Base-by-base conservation (phyloP, 2,113 vertebrate species). In the Petaurus breviceps region DNA sequence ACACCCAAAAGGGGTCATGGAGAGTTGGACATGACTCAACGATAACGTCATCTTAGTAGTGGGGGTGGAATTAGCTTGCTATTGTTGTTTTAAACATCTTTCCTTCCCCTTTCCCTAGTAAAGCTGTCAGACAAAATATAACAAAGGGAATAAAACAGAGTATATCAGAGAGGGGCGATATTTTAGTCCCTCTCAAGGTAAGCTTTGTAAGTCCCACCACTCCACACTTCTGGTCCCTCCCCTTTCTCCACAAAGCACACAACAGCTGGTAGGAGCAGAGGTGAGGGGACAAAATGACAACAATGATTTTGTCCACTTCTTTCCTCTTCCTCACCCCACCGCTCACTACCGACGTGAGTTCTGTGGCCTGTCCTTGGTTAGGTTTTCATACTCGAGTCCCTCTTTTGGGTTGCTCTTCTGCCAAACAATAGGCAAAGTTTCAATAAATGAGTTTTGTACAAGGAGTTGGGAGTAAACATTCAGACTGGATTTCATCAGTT, bases 321-420 rank as follows among this genome's bases (percentile, higher is more conserved):
- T 68, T 68, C 28, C 28, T 61, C 57, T 31, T 31, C 26, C 10
- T 31, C 61, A 0, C n/a, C n/a, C 7, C 19, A 84, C 68, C 68
- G 19, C 16, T 43, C n/a, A 43, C 37, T 43, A 23, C 7, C 43
- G n/a, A 84, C n/a, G 22, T 22, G 68, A 84, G 19, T 84, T 84
- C 68, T 84, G 24, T 31, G 46, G 90, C 90, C 28, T 14, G 2
- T 55, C 91, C 90, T 92, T 95, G 93, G 53, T 26, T 37, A 89
- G 4, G 84, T 61, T 93, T 93, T 89, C n/a, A 94, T 54, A 6
- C 0, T 28, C 28, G 43, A 25, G 47, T 51, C 46, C 51, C 94
- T 92, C 96, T 91, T 95, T 31, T 47, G 94, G 95, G 96, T 93
- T 0, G 55, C 50, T 37, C 95, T 91, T 94, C 93, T 84, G 91